Conservation (phyloP, 2,888 invertebrate genomes). For the Agrotis puta region DNA sequence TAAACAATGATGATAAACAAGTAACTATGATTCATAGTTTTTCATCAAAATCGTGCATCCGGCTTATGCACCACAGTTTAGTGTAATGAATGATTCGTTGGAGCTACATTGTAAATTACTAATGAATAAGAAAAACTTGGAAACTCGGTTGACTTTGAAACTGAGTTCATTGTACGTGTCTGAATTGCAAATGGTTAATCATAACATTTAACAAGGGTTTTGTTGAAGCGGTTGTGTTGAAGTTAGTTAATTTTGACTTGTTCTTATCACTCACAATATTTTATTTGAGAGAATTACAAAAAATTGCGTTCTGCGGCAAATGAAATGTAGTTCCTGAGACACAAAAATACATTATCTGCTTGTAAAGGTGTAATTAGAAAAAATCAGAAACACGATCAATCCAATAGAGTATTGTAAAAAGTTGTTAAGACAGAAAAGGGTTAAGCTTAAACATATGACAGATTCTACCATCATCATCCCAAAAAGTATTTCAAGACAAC, state of each 20-base stretch:
- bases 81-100: constrained; percentile 26
- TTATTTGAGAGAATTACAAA: background rate
- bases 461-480: background rate
- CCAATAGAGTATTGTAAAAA: background rate
- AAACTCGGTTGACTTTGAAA: background rate
- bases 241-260: background rate
- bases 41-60: constrained; percentile 32
- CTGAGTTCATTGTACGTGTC: constrained; percentile 12
- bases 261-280: background rate
- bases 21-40: constrained; percentile 48
- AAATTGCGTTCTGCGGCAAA: background rate
- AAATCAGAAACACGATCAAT: background rate
- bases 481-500: constrained; percentile 6
- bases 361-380: background rate
- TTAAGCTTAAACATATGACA: background rate
- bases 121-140: background rate
- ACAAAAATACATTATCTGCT: background rate
- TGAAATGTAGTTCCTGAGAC: background rate
- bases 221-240: background rate
- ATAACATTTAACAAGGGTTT: background rate
- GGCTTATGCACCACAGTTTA: constrained; percentile 15
- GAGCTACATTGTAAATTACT: background rate
- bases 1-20: constrained; percentile 44
- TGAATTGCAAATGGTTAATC: background rate
- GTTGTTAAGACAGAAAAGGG: background rate